Evolutionary conservation across 2,113 vertebrate species (phyloP).

Genomic region (Tachycineta bicolor): DNA sequence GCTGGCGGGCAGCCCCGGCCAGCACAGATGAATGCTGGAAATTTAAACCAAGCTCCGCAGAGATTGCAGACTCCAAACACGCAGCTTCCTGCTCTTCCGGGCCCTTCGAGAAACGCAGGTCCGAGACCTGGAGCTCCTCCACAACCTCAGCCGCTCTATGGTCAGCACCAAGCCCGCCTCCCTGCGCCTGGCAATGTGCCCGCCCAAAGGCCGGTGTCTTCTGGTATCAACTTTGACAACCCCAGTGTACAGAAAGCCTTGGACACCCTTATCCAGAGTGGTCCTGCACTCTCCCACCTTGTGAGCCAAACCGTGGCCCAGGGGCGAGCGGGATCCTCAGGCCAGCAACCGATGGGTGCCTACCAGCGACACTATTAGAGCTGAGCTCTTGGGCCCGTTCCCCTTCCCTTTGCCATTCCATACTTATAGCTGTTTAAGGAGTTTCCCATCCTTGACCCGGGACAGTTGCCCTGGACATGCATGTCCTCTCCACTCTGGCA

Average conservation of each 20-base stretch:
- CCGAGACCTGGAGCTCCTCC: constrained; percentile 69
- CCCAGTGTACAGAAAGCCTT: constrained; percentile 97
- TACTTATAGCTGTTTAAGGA: constrained; percentile 60
- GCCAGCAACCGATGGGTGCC: constrained; percentile 81
- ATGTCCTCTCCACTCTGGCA: constrained; percentile 32
- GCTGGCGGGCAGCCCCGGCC: constrained; percentile 3
- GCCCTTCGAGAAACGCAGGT: constrained; percentile 69
- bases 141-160: constrained; percentile 68
- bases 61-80: constrained; percentile 72
- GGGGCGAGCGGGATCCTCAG: constrained; percentile 62
- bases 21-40: constrained; percentile 28
- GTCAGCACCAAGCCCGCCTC: constrained; percentile 74
- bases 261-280: constrained; percentile 97
- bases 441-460: background rate
- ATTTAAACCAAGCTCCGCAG: constrained; percentile 69
- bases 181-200: constrained; percentile 66
- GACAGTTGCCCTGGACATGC: constrained; percentile 18
- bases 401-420: constrained; percentile 44
- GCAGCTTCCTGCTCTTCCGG: constrained; percentile 71
- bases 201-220: constrained; percentile 76
- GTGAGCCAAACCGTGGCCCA: constrained; percentile 82
- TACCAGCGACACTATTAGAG: constrained; percentile 91
- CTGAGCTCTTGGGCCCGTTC: background rate
- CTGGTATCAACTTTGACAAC: constrained; percentile 96
- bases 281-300: constrained; percentile 90